Percentiles rank a stretch among this genome's conserved stretches.
Evolutionary conservation across 2,113 vertebrate species (phyloP).

Genomic region (Parotia lawesii): DNA sequence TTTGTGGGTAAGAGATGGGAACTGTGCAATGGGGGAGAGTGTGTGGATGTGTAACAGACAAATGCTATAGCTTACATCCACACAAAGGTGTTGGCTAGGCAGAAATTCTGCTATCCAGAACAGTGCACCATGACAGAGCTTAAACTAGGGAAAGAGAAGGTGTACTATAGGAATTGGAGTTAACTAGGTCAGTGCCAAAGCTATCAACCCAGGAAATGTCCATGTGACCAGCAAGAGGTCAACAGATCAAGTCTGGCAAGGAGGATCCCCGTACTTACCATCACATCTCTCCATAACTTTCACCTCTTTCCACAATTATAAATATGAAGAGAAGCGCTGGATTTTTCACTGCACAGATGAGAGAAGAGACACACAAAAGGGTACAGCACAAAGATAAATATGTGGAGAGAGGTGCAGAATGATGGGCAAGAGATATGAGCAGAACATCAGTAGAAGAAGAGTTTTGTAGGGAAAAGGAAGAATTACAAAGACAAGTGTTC

Average conservation of each 20-base stretch:
- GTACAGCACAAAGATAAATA: slow-evolving; percentile 8
- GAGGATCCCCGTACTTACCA: background rate
- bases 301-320: background rate
- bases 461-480: background rate
- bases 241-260: background rate
- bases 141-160: background rate
- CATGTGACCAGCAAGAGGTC: background rate
- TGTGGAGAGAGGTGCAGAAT: background rate
- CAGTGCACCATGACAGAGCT: background rate
- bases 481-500: slow-evolving; percentile 9
- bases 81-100: background rate
- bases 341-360: background rate
- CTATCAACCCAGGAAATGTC: background rate
- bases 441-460: background rate
- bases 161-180: background rate
- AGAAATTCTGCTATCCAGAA: background rate
- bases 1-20: background rate
- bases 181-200: background rate
- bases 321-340: background rate
- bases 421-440: background rate
- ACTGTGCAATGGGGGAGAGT: background rate
- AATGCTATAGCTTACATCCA: background rate
- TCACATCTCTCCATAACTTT: background rate
- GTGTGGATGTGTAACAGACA: background rate
- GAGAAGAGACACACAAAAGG: background rate